Percentiles rank a stretch among this genome's conserved stretches.
phyloP scores from a whole-genome alignment of 1,140 invertebrate species.

The Meloidogyne exigua region DNA sequence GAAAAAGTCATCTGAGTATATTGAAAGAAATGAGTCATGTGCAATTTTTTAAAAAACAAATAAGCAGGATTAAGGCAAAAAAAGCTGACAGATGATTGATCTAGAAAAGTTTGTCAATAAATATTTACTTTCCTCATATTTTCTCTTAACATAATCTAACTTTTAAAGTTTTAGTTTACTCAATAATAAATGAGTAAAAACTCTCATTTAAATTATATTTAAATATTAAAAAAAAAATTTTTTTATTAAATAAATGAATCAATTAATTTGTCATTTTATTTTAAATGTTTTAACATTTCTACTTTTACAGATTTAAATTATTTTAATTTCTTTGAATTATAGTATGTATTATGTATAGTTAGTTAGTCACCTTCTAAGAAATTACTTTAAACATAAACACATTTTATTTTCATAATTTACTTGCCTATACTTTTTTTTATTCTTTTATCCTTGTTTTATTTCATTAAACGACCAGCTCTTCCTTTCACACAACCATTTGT shows the following conservation, averaged over 20 bases:
- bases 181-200: no score
- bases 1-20: not conserved
- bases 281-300: not conserved
- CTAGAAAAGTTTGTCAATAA: not conserved
- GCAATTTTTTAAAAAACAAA: not conserved
- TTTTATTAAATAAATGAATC: no score
- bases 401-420: no score
- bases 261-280: not conserved
- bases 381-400: no score
- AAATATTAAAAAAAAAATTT: no score
- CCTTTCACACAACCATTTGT: not conserved
- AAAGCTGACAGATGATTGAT: not conserved
- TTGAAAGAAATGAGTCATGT: not conserved
- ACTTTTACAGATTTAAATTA: not conserved
- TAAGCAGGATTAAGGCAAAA: constrained; percentile 1
- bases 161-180: no score
- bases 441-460: no score
- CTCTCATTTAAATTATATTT: no score
- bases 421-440: no score
- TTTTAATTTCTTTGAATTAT: not conserved
- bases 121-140: not conserved
- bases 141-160: not conserved
- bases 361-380: not conserved
- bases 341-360: no score
- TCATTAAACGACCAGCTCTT: not conserved